Conservation (phyloP, 2,113 vertebrate species). For the Chunga burmeisteri region DNA sequence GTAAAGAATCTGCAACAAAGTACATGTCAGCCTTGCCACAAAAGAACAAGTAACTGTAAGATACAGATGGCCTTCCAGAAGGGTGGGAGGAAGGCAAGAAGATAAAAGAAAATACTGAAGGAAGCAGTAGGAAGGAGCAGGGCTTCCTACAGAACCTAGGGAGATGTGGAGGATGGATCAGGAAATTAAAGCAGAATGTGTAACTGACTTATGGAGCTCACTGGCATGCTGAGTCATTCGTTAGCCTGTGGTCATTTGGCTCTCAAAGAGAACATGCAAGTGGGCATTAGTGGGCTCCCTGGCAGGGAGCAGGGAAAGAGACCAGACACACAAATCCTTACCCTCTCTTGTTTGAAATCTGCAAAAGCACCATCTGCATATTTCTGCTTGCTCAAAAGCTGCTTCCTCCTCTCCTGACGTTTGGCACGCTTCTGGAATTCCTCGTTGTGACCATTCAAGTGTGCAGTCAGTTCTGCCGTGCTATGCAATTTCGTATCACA, state of each 20-base stretch:
- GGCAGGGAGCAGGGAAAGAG: conserved; percentile 36
- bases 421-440: conserved; percentile 94
- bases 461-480: conserved; percentile 84
- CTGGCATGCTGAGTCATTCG: conserved; percentile 69
- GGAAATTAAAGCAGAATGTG: conserved; percentile 68
- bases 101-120: conserved; percentile 44
- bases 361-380: conserved; percentile 77
- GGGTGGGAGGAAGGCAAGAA: conserved; percentile 28
- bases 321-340: conserved; percentile 71
- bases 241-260: conserved; percentile 67
- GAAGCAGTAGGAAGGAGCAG: background rate
- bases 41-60: conserved; percentile 28
- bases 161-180: conserved; percentile 25
- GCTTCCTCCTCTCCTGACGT: conserved; percentile 88
- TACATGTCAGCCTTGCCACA: conserved; percentile 22
- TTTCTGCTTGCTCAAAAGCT: conserved; percentile 91
- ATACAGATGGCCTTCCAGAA: conserved; percentile 51
- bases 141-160: background rate
- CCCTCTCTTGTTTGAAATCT: conserved; percentile 90
- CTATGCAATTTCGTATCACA: conserved; percentile 89
- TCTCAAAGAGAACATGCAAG: conserved; percentile 72
- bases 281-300: conserved; percentile 45
- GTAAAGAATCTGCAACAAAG: conserved; percentile 14
- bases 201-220: conserved; percentile 72
- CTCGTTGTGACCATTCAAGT: conserved; percentile 91